These are phyloP conservation scores for Sceloporus tristichus DNA, from an alignment of 2,113 vertebrate species.

Conservation along the genomic window DNA sequence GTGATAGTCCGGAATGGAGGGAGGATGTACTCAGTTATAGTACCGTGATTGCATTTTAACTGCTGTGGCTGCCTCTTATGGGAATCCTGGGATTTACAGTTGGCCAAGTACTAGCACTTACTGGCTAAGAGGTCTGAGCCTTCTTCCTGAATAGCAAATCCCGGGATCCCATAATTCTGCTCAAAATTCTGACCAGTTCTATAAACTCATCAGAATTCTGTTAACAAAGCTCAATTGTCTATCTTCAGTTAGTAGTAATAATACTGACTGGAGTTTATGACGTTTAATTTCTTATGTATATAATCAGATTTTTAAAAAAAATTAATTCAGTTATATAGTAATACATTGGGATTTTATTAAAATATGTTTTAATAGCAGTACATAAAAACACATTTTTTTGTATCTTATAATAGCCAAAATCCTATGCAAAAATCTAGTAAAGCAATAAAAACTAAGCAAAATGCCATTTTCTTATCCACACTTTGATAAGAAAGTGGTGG, in stretches of 20 bases:
- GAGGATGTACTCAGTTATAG: too few species aligned
- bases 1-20: too few species aligned
- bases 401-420: not conserved
- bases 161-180: too few species aligned
- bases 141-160: too few species aligned
- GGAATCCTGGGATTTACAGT: too few species aligned
- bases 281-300: not conserved
- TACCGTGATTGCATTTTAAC: too few species aligned
- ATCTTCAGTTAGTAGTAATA: not conserved
- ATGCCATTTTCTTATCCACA: not conserved
- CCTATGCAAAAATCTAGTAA: not conserved
- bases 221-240: not conserved
- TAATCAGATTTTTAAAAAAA: not conserved
- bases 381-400: not conserved
- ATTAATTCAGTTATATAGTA: not conserved
- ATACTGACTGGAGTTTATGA: not conserved
- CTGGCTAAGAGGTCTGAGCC: too few species aligned
- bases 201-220: not conserved
- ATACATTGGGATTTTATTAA: not conserved
- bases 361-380: not conserved
- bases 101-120: too few species aligned
- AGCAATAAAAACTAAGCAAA: not conserved
- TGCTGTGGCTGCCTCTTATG: too few species aligned
- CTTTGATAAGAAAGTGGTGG: too few species aligned
- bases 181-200: not conserved